Evolutionary conservation across 2,113 vertebrate genomes (phyloP).

Genomic region (Thymallus thymallus): DNA sequence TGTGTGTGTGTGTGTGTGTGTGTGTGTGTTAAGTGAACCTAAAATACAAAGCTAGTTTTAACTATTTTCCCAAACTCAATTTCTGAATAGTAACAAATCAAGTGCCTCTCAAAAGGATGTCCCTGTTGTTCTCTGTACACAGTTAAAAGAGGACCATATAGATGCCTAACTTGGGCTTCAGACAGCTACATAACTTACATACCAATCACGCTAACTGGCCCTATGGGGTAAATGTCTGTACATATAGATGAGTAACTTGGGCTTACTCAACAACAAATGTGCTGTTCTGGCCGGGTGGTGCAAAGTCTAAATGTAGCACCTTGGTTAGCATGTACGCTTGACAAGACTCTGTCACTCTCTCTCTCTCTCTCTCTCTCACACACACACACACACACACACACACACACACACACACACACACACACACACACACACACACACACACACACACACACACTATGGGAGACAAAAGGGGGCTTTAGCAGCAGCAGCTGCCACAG

Average conservation of each 20-base stretch:
- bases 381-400: background rate
- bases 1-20: background rate
- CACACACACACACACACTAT: background rate
- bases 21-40: too few species aligned
- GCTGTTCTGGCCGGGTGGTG: background rate
- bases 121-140: too few species aligned
- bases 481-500: constrained; percentile 28
- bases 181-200: constrained; percentile 4
- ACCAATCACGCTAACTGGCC: background rate
- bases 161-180: constrained; percentile 11
- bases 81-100: too few species aligned
- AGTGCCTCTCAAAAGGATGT: too few species aligned
- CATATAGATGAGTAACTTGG: too few species aligned
- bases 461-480: constrained; percentile 23
- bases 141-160: too few species aligned
- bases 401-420: constrained; percentile 1
- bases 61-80: too few species aligned
- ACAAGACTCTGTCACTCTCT: background rate
- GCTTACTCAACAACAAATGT: constrained; percentile 21
- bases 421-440: constrained; percentile 3
- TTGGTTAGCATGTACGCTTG: constrained; percentile 7
- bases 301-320: constrained; percentile 32
- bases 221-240: background rate
- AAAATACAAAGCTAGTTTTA: too few species aligned
- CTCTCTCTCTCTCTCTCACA: too few species aligned